phyloP scores from a whole-genome alignment of 2,797 vertebrate genomes.

The Enteromius mattozi region DNA sequence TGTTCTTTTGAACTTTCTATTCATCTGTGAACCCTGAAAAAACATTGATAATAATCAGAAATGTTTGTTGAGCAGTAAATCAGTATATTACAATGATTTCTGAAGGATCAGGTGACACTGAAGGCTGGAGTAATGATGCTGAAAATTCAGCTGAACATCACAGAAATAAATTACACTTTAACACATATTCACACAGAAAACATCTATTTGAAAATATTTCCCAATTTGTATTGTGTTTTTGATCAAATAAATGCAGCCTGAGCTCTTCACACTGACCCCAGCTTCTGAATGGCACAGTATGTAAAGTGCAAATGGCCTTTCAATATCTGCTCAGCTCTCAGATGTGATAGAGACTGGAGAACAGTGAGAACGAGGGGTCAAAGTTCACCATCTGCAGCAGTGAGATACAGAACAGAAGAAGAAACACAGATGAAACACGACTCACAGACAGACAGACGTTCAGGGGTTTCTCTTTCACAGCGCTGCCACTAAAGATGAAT shows the following conservation, averaged over 20 bases:
- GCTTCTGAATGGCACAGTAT: neutral
- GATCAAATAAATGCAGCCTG: neutral
- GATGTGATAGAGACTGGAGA: neutral
- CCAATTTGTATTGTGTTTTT: neutral
- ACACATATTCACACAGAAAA: neutral
- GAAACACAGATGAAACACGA: neutral
- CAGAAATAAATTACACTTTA: neutral
- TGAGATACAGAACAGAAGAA: neutral
- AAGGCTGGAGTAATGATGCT: neutral
- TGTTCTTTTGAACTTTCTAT: neutral
- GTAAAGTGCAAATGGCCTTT: neutral
- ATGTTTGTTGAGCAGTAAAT: neutral
- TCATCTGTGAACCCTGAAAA: neutral
- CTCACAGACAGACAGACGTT: neutral
- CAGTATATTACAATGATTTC: neutral
- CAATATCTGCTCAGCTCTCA: neutral
- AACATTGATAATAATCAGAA: neutral
- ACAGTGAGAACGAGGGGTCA: constrained; percentile 47
- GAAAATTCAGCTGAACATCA: neutral
- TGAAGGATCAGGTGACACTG: constrained; percentile 1
- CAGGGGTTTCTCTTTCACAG: constrained; percentile 74
- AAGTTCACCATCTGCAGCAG: constrained; percentile 36
- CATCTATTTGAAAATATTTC: neutral
- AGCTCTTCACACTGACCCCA: neutral
- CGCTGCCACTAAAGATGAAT: constrained; percentile 70